Conservation (phyloP, 2,797 vertebrate species). For the Echiichthys vipera region DNA sequence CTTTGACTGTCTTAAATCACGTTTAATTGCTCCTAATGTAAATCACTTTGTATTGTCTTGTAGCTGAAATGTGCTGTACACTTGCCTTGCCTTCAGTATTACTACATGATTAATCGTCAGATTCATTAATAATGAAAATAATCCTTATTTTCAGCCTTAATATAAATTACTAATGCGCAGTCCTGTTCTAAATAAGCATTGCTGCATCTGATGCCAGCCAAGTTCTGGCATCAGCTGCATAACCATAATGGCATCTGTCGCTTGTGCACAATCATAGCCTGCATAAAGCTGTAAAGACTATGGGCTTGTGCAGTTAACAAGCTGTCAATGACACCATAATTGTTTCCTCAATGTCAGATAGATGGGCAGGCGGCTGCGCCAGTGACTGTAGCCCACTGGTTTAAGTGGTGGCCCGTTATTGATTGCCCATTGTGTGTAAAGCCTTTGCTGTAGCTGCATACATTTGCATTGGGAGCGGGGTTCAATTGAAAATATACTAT, state of each 20-base stretch:
- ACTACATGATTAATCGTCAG: too few species aligned
- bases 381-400: slow-evolving; percentile 39
- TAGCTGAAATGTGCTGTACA: too few species aligned
- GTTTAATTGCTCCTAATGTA: too few species aligned
- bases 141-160: not conserved
- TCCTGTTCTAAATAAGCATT: not conserved
- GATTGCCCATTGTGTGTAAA: slow-evolving; percentile 54
- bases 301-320: slow-evolving; percentile 43
- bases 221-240: slow-evolving; percentile 10
- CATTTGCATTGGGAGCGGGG: slow-evolving; percentile 4
- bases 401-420: slow-evolving; percentile 63
- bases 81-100: too few species aligned
- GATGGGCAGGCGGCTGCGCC: slow-evolving; percentile 35
- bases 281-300: slow-evolving; percentile 36
- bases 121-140: not conserved
- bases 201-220: not conserved
- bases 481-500: slow-evolving; percentile 21
- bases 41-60: too few species aligned
- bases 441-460: slow-evolving; percentile 29
- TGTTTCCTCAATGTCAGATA: slow-evolving; percentile 60
- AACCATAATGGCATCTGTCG: slow-evolving; percentile 29
- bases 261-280: slow-evolving; percentile 29
- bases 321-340: slow-evolving; percentile 55
- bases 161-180: not conserved
- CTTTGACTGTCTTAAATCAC: too few species aligned